Percentiles rank a stretch among this genome's conserved stretches.
These are phyloP conservation scores for Hippocampus zosterae DNA, from an alignment of 2,113 vertebrate species.

Conservation along the genomic window DNA sequence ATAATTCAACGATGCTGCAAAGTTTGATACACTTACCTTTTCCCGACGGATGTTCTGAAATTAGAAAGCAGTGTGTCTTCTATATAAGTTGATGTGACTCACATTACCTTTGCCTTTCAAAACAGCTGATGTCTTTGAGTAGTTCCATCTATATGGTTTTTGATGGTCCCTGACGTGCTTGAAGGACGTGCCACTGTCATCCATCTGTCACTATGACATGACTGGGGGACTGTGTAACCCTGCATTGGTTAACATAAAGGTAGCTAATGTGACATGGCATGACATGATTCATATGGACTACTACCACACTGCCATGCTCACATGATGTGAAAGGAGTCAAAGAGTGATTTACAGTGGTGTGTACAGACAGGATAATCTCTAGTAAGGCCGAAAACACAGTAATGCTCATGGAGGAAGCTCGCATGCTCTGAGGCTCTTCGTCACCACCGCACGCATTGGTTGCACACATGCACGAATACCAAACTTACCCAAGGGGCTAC, in stretches of 20 bases:
- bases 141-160: constrained; percentile 10
- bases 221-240: constrained; percentile 12
- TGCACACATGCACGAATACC: constrained; percentile 10
- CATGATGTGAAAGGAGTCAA: constrained; percentile 37
- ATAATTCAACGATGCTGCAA: background rate
- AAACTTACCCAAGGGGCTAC: constrained; percentile 17
- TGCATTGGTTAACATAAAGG: constrained; percentile 24
- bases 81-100: constrained; percentile 1
- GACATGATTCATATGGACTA: constrained; percentile 31
- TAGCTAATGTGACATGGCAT: constrained; percentile 40
- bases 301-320: constrained; percentile 22
- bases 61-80: constrained; percentile 6
- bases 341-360: constrained; percentile 44
- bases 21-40: background rate
- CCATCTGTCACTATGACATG: constrained; percentile 38
- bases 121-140: constrained; percentile 10
- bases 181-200: constrained; percentile 41
- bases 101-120: constrained; percentile 4
- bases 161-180: constrained; percentile 40
- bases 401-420: constrained; percentile 5
- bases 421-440: constrained; percentile 19
- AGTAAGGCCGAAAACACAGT: constrained; percentile 21
- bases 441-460: constrained; percentile 11
- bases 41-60: constrained; percentile 12
- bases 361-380: constrained; percentile 18